phyloP scores from a whole-genome alignment of 2,113 vertebrate species.

The Halichoeres trimaculatus region DNA sequence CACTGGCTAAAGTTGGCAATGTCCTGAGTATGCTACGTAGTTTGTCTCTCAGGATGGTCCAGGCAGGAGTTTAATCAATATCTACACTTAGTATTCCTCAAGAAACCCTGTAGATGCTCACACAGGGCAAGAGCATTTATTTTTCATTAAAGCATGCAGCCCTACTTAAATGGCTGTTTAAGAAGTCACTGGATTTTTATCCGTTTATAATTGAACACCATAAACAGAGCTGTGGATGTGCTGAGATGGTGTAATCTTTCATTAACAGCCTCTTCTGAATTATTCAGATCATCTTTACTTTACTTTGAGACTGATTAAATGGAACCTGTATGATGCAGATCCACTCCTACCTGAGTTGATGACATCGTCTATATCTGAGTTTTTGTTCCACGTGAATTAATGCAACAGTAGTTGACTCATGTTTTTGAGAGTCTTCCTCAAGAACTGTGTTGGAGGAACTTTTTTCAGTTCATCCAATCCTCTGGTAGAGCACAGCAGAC shows the following conservation, averaged over 20 bases:
- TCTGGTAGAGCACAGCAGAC: slow-evolving; percentile 41
- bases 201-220: slow-evolving; percentile 78
- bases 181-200: slow-evolving; percentile 75
- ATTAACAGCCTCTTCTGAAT: slow-evolving; percentile 66
- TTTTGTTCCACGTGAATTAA: slow-evolving; percentile 8
- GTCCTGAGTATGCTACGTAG: slow-evolving; percentile 57
- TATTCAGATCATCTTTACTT: slow-evolving; percentile 65
- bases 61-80: slow-evolving; percentile 75
- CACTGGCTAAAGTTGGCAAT: slow-evolving; percentile 70
- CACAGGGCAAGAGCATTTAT: slow-evolving; percentile 67
- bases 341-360: background rate
- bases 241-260: slow-evolving; percentile 70
- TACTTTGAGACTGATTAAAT: slow-evolving; percentile 29
- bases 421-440: background rate
- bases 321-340: background rate
- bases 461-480: slow-evolving; percentile 17
- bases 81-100: slow-evolving; percentile 68
- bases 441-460: slow-evolving; percentile 9
- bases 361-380: background rate
- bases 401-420: background rate
- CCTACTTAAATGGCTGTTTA: slow-evolving; percentile 67
- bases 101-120: slow-evolving; percentile 52
- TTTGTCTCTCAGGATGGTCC: slow-evolving; percentile 70
- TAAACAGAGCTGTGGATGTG: slow-evolving; percentile 65
- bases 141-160: slow-evolving; percentile 75